phyloP scores from a whole-genome alignment of 2,888 invertebrate genomes.

The Sarcophaga caerulescens region DNA sequence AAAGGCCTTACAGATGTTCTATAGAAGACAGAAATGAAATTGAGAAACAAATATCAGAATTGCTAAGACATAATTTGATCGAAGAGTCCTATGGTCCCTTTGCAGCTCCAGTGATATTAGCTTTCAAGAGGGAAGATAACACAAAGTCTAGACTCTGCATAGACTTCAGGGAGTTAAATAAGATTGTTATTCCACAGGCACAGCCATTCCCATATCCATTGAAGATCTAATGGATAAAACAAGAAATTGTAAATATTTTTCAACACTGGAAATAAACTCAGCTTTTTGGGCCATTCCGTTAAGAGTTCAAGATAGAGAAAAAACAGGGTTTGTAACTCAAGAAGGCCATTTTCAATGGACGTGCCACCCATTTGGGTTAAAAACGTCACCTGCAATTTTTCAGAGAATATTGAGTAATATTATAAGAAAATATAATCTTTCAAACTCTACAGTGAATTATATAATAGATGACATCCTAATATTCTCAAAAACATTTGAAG shows the following conservation, averaged over 20 bases:
- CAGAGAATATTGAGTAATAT: slow-evolving; percentile 40
- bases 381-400: slow-evolving; percentile 39
- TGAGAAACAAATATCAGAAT: slow-evolving; percentile 62
- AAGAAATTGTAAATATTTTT: slow-evolving; percentile 59
- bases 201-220: slow-evolving; percentile 37
- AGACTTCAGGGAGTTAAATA: slow-evolving; percentile 7
- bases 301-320: slow-evolving; percentile 59
- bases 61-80: slow-evolving; percentile 60
- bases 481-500: slow-evolving; percentile 63
- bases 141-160: slow-evolving; percentile 65
- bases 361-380: slow-evolving; percentile 27
- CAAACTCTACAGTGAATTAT: slow-evolving; percentile 62
- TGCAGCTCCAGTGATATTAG: slow-evolving; percentile 67
- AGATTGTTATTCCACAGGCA: slow-evolving; percentile 25
- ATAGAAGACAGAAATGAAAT: slow-evolving; percentile 49
- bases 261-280: slow-evolving; percentile 66
- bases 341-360: background rate
- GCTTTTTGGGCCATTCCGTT: slow-evolving; percentile 65
- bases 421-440: slow-evolving; percentile 56
- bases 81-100: too few relatives aligned
- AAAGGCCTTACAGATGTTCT: too few relatives aligned
- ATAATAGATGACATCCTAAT: slow-evolving; percentile 64
- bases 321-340: slow-evolving; percentile 67
- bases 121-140: slow-evolving; percentile 36
- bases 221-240: slow-evolving; percentile 61